A percentile compares a stretch with the other conserved stretches of the same genome.
phyloP scores from a whole-genome alignment of 2,113 vertebrate genomes.

The Cairina moschata region DNA sequence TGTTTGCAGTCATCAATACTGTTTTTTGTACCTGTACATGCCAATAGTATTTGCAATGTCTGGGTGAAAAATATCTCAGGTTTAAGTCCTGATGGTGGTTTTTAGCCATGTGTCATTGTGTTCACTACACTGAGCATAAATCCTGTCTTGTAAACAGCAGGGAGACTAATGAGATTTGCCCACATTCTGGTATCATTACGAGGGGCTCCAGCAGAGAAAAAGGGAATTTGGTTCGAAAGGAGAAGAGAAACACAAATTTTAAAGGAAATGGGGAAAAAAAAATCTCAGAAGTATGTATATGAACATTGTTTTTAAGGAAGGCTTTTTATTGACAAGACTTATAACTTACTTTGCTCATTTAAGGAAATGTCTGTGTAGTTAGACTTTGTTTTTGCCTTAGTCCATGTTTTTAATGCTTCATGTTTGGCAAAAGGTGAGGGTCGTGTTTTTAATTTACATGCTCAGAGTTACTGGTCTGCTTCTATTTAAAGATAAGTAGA shows the following conservation, averaged over 20 bases:
- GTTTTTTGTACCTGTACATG: constrained; percentile 40
- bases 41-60: constrained; percentile 55
- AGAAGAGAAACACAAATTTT: not conserved
- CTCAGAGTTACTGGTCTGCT: constrained; percentile 32
- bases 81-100: constrained; percentile 67
- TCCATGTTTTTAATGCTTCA: not conserved
- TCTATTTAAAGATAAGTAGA: constrained; percentile 53
- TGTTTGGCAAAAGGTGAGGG: constrained; percentile 12
- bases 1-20: constrained; percentile 58
- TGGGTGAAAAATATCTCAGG: constrained; percentile 70
- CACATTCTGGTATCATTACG: constrained; percentile 67
- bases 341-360: not conserved
- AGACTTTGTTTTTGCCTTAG: not conserved
- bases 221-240: constrained; percentile 26
- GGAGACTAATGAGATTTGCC: constrained; percentile 72
- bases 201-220: constrained; percentile 64
- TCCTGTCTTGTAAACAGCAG: constrained; percentile 78
- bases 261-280: not conserved
- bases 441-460: constrained; percentile 58
- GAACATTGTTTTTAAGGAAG: not conserved
- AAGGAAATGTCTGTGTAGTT: not conserved
- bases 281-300: not conserved
- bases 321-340: not conserved
- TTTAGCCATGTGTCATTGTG: constrained; percentile 75
- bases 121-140: constrained; percentile 75